Base-by-base conservation (phyloP, 2,888 invertebrate genomes). In the Eurytoma adleriae region DNA sequence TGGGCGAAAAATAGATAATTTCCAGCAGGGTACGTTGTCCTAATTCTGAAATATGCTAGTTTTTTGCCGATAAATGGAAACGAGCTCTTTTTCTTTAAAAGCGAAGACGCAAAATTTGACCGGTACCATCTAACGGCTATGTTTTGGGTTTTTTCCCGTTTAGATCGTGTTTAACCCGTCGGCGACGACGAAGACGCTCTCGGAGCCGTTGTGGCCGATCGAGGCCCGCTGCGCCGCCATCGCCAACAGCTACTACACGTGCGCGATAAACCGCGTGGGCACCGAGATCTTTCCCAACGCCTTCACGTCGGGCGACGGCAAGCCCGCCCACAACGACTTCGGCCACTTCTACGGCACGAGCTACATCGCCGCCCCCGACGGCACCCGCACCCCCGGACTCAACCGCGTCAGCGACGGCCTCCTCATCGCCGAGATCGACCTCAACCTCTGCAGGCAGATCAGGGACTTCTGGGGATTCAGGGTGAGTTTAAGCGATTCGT, bases 271-370 rank as follows among this genome's bases (percentile, higher is more conserved):
- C 91, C 94, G 99, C 83, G 98, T 99, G 4, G 99, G 99, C 69
- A 96, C 94, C 0, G 98, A 98, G 91, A 90, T 91, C 20, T 94
- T 98, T 91, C 93, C 94, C 78, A 92, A 96, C 88, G 96, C 95
- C 88, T 98, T 97, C 88, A 96, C 96, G 1, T 96, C 97, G 0
- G 97, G 94, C 0, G 95, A 97, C 91, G 96, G 96, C 0, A 93
- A 93, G 84, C 94, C 95, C 67, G 94, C 95, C 56, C 94, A 94
- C 83, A 95, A 94, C 85, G 94, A 95, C 82, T 96, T 98, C 85
- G 98, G 99, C 12, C 96, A 95, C 85, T 99, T 99, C 89, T 99
- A 98, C 90, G 99, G 98, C 0, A 98, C 98, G 0, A 96, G 96
- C 85, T 99, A 99, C 89, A 93, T 98, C 1, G 95, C 98, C 16